Base-by-base conservation (phyloP, 2,113 vertebrate genomes). In the Crotophaga sulcirostris region DNA sequence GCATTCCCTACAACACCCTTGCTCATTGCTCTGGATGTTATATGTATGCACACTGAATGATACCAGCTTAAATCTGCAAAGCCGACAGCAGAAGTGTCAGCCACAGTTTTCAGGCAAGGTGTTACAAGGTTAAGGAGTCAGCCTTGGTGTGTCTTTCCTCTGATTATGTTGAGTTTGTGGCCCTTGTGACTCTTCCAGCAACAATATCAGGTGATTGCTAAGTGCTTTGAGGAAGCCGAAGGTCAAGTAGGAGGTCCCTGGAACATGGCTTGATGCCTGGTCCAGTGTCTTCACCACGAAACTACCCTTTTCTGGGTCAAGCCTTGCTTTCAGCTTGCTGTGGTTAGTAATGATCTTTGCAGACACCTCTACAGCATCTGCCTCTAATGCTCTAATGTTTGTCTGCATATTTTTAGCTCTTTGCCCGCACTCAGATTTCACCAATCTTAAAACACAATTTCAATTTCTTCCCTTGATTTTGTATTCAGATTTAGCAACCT, bases 401-500 rank as follows among this genome's bases (percentile, higher is more conserved):
- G 23, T 47, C 51, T 75, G 81, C 21, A 49, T 3, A 4, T 60
- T 25, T 68, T 68, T 90, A 70, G 23, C 14, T 67, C 36, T 54
- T 60, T 86, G 51, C 25, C 62, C 49, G 64, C 6, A 1, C 69
- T 88, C 68, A 9, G 0, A 42, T 95, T 89, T 95, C 55, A 56
- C 66, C 74, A 86, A 58, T 28, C 60, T 75, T 96, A 84, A 93
- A 91, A 84, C 51, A 76, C 49, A 67, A 76, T 95, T 94, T 85
- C 44, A 58, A 80, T 89, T 77, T 56, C 81, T 85, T 88, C 20
- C 17, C 81, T 75, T 80, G 76, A 91, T 94, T 97, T 94, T 78
- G 88, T 83, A 96, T 95, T 94, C 96, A 91, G 69, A 94, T 95
- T 96, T 94, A 97, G 92, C 95, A 93, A 89, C 85, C 60, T 80